Evolutionary conservation across 2,797 vertebrate species (phyloP), one percentile per base, ranked within the genome.

Genomic region (Melanotaenia pygmaea): DNA sequence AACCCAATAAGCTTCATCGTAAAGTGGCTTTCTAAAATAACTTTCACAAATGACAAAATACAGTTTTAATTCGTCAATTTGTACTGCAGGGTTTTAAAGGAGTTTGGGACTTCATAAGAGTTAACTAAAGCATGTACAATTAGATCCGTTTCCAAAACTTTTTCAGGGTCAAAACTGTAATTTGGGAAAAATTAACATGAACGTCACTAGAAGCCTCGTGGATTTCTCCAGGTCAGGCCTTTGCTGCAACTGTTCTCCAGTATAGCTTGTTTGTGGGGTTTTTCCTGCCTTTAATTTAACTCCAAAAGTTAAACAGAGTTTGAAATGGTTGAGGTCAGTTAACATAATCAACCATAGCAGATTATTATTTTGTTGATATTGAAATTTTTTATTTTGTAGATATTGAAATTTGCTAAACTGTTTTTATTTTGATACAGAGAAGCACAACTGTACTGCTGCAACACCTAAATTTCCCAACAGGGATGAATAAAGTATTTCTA

Each of bases 21-120:
- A 35, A 68, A 37, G 32, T 65, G 59, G 3, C 7, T 66, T 73
- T 64, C 69, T 40, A 9, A 14, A 28, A 28, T 51, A 60, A 63
- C 13, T 2, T 30, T 30, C 5, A 68, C 6, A 62, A 68, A 54
- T 22, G 10, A 43, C 18, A 20, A 61, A 70, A 57, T 2, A 7
- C 2, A 3, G 12, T 20, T 47, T n/a, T 47, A n/a, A 47, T 47
- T n/a, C 1, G 9, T 47, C 45, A n/a, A 8, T 47, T 47, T 8
- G 16, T 47, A 18, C 45, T 47, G 7, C 20, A 47, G 45, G 8
- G 20, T 47, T 20, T 47, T 13, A 47, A 20, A 54, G 11, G 34
- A 1, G 47, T 14, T 67, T 14, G 43, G 2, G 32, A 62, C 43
- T 38, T 59, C 61, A 16, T 34, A 47, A 30, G 40, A 47, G 6